Evolutionary conservation across 2,113 vertebrate species (phyloP).

Genomic region (Oceanodroma tethys): DNA sequence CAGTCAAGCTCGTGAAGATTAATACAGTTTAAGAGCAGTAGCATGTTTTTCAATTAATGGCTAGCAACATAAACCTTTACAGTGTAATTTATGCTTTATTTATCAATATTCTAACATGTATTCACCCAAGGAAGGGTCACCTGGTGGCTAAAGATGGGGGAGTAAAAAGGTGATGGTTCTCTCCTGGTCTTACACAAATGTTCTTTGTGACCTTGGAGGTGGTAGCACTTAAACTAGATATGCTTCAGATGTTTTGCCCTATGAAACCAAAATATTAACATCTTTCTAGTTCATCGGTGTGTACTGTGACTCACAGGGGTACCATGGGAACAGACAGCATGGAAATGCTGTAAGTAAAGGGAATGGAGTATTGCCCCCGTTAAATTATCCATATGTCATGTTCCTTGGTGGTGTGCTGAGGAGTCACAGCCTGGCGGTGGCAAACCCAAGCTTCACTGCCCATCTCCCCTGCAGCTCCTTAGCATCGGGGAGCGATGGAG

Average conservation of each 20-base stretch:
- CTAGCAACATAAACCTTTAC: not conserved
- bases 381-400: accelerated
- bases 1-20: not conserved
- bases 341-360: not conserved
- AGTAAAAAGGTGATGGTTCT: not conserved
- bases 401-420: not conserved
- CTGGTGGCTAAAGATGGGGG: not conserved
- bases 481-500: accelerated
- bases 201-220: not conserved
- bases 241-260: not conserved
- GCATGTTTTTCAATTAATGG: not conserved
- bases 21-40: not conserved
- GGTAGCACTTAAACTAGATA: not conserved
- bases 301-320: not conserved
- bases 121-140: not conserved
- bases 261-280: not conserved
- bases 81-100: not conserved
- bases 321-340: not conserved
- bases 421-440: not conserved
- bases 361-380: not conserved
- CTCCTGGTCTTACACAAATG: not conserved
- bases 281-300: not conserved
- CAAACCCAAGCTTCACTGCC: not conserved
- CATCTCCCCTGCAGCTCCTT: accelerated
- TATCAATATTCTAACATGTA: not conserved